Evolutionary conservation across 2,888 invertebrate species (phyloP).

Genomic region (Macrophya annulata): DNA sequence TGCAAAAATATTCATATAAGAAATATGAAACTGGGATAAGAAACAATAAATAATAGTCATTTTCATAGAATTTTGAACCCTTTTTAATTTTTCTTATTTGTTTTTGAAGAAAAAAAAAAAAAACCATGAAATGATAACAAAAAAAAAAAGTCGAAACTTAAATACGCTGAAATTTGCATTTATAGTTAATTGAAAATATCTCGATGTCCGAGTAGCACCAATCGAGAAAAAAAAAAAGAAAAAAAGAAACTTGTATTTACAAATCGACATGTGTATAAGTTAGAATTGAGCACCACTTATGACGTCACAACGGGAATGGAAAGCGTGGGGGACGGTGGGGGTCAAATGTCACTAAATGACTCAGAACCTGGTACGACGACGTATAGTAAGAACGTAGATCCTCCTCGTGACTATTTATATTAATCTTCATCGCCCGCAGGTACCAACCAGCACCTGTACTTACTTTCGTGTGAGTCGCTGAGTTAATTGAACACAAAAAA

Average conservation of each 20-base stretch:
- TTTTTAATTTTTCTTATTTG: not conserved
- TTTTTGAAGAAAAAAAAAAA: not conserved
- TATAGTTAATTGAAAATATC: not conserved
- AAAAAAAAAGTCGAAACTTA: not conserved
- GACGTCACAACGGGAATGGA: constrained; percentile 54
- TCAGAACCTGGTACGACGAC: constrained; percentile 63
- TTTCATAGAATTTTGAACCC: not conserved
- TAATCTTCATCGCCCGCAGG: constrained; percentile 13
- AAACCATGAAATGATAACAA: not conserved
- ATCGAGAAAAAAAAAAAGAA: not conserved
- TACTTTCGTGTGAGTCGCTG: not conserved
- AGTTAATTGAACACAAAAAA: not conserved
- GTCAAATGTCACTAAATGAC: constrained; percentile 75
- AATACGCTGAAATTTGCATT: not conserved
- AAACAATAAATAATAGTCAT: not conserved
- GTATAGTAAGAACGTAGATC: constrained; percentile 53
- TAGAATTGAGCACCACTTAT: constrained; percentile 68
- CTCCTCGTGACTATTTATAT: constrained; percentile 23
- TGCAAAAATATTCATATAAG: not conserved
- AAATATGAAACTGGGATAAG: not conserved
- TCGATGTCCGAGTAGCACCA: not conserved
- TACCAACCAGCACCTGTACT: not conserved
- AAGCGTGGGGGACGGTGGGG: constrained; percentile 67
- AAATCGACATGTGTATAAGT: not conserved
- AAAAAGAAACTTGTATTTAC: not conserved